Evolutionary conservation across 2,888 invertebrate species (phyloP), one percentile per base, ranked within the genome.

Genomic region (Nycteola revayana): DNA sequence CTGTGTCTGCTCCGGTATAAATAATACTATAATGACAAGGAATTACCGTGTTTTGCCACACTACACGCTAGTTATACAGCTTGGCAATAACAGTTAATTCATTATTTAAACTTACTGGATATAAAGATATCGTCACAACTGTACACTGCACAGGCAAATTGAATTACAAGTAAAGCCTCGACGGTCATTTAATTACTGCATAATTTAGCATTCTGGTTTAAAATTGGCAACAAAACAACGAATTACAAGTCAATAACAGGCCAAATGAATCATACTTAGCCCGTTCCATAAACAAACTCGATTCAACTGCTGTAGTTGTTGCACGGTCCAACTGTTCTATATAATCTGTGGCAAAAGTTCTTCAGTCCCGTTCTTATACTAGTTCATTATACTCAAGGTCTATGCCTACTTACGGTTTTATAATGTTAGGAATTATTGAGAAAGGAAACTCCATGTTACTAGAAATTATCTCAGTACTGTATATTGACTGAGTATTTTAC

Each of bases 21-120:
- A 85, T 87, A 86, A 85, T 79, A 72, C 73, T 57, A 68, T 87
- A 87, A 87, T 86, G 86, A 86, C 86, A 85, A 86, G 83, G 76
- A 82, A 85, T 86, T 86, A 84, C 84, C 72, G 72, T 75, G 75
- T 74, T 78, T 79, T 71, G 70, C 75, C 67, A 68, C 75, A 67
- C 71, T 75, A 76, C 76, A 76, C 60, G 68, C 65, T 66, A 72
- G 68, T 21, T 3, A 7, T 7, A 21, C 7, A 21, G 21, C 14
- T 14, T 14, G 14, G 14, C 2, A 14, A 3, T 14, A 14, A 14
- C 14, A 14, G 14, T 14, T 5, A 2, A 5, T 14, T 14, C 5
- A 14, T 14, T 14, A n/a, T n/a, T n/a, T n/a, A n/a, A n/a, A n/a
- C n/a, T n/a, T n/a, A n/a, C n/a, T n/a, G n/a, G n/a, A n/a, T n/a